Conservation (phyloP, 1,140 invertebrate genomes). For the Ganaspis sp. region DNA sequence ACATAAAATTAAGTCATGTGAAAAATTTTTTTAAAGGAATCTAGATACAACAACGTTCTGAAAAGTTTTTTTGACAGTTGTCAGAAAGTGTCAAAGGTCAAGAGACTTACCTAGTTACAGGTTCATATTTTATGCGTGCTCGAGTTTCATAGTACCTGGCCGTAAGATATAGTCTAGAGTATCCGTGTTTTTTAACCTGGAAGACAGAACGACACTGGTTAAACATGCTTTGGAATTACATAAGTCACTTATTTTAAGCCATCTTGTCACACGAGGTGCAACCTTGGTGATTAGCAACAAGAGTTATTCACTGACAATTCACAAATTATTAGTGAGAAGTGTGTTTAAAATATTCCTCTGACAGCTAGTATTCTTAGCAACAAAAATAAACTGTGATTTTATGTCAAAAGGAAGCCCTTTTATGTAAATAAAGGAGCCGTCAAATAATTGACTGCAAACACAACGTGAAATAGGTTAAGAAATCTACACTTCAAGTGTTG, state of each 20-base stretch:
- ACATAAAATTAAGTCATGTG: no score
- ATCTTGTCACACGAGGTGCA: slow-evolving; percentile 66
- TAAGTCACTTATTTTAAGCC: slow-evolving; percentile 65
- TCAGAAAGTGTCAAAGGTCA: not conserved
- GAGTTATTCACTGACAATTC: slow-evolving; percentile 59
- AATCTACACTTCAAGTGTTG: not conserved
- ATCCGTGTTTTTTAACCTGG: slow-evolving; percentile 70
- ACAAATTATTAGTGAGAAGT: slow-evolving; percentile 23
- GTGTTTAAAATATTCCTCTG: not conserved
- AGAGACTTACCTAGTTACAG: slow-evolving; percentile 57
- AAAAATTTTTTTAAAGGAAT: not conserved
- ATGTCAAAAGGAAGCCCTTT: not conserved
- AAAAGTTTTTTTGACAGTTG: slow-evolving; percentile 4
- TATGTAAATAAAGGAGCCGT: not conserved
- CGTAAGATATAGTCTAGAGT: slow-evolving; percentile 59
- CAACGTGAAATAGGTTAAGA: slow-evolving; percentile 18
- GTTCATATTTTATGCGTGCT: slow-evolving; percentile 52
- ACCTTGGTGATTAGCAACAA: slow-evolving; percentile 48
- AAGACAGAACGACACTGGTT: slow-evolving; percentile 48
- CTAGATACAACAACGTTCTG: not conserved
- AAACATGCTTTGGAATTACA: slow-evolving; percentile 58
- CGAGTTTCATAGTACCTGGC: slow-evolving; percentile 60
- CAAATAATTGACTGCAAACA: slow-evolving; percentile 3
- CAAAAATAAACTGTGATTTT: not conserved
- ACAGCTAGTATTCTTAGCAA: not conserved